Percentiles rank a stretch among this genome's conserved stretches.
These are phyloP conservation scores for Latrodectus elegans DNA, from an alignment of 2,888 invertebrate genomes.

Conservation along the genomic window DNA sequence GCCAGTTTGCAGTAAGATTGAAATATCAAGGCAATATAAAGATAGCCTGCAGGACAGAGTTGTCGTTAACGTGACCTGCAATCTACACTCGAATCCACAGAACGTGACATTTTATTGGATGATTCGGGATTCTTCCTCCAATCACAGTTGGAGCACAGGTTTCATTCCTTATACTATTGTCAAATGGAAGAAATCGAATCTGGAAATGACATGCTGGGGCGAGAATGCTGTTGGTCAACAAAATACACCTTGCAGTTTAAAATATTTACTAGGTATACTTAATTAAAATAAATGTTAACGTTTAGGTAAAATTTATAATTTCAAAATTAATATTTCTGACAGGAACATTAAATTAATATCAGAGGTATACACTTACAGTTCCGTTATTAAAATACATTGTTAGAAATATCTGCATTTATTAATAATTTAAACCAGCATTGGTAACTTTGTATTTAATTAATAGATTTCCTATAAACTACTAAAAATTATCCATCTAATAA, in stretches of 20 bases:
- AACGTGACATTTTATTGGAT: conserved; percentile 65
- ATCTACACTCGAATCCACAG: conserved; percentile 32
- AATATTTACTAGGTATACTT: conserved; percentile 7
- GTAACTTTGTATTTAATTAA: too few relatives aligned
- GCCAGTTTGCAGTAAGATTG: conserved; percentile 43
- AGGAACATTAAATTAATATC: too few relatives aligned
- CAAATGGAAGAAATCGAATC: conserved; percentile 32
- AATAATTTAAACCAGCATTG: too few relatives aligned
- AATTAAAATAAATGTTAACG: background rate
- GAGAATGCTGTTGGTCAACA: conserved; percentile 48
- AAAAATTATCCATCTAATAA: too few relatives aligned
- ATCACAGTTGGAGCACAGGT: conserved; percentile 54
- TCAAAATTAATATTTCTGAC: too few relatives aligned
- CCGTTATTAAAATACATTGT: too few relatives aligned
- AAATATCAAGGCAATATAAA: conserved; percentile 29
- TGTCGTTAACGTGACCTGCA: conserved; percentile 59
- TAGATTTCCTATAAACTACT: too few relatives aligned
- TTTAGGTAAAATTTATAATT: too few relatives aligned
- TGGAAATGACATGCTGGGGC: conserved; percentile 70
- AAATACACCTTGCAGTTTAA: conserved; percentile 23
- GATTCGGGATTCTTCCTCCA: conserved; percentile 51
- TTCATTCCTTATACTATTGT: conserved; percentile 32
- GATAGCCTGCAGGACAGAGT: background rate
- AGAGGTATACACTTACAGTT: too few relatives aligned
- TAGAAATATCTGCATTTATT: too few relatives aligned